These are phyloP conservation scores for Apostichopus californicus DNA, from an alignment of 35 echinoderm and acorn worm species.

Conservation along the genomic window DNA sequence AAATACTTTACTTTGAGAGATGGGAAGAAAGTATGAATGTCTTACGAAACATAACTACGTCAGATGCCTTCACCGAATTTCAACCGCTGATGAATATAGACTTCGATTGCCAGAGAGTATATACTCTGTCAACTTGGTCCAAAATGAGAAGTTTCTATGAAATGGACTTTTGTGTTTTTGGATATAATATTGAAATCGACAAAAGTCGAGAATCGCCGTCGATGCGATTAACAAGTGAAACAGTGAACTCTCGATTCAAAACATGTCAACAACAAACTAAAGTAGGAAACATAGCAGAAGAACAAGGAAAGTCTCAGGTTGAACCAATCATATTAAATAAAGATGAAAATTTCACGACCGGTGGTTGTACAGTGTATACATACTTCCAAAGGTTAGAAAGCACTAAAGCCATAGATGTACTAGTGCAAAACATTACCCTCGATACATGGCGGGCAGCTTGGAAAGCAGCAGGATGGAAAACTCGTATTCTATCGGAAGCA, in stretches of 20 bases:
- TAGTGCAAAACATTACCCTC: not conserved
- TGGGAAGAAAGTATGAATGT: not conserved
- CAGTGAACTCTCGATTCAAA: not conserved
- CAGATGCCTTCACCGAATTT: not conserved
- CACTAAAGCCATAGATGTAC: not conserved
- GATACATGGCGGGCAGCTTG: not conserved
- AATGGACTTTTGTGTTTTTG: slow-evolving; percentile 33
- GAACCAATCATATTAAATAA: not conserved
- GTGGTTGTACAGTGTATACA: not conserved
- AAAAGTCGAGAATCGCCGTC: not conserved
- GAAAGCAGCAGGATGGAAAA: not conserved
- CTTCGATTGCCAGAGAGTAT: not conserved
- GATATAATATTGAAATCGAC: not conserved
- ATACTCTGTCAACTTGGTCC: not conserved
- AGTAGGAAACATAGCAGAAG: not conserved
- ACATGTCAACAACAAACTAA: not conserved
- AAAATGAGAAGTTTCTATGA: not conserved
- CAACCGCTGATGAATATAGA: not conserved
- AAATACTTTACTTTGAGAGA: slow-evolving; percentile 10
- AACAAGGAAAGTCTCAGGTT: no score
- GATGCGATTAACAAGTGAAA: not conserved
- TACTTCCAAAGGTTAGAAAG: not conserved
- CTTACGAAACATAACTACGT: not conserved
- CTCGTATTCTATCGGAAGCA: not conserved
- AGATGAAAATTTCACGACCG: not conserved